Conservation (phyloP, 2,113 vertebrate genomes). For the Crotalus horridus region DNA sequence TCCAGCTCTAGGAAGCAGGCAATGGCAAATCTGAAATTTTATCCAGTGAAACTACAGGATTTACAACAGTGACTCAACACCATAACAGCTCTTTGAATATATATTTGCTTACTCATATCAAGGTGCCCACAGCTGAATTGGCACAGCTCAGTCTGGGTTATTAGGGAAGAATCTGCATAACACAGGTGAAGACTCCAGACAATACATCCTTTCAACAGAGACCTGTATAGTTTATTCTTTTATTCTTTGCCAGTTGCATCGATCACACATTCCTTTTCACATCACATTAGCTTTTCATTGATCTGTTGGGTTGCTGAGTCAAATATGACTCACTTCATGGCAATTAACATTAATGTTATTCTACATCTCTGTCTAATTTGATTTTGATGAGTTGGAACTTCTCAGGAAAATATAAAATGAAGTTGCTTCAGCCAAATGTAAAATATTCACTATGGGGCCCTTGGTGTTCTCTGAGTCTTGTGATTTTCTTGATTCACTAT, state of each 20-base stretch:
- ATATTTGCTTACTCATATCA: not conserved
- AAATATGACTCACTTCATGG: not conserved
- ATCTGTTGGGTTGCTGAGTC: not conserved
- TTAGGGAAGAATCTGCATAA: not conserved
- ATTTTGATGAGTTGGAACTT: not conserved
- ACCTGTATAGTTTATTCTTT: not conserved
- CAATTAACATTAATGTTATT: not conserved
- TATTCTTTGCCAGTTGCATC: not conserved
- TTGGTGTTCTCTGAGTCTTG: not conserved
- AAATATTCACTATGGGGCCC: not conserved
- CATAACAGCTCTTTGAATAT: not conserved
- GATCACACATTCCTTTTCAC: not conserved
- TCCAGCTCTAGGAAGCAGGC: not conserved
- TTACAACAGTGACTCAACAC: not conserved
- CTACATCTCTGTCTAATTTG: not conserved
- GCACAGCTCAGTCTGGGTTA: not conserved
- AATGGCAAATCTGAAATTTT: not conserved
- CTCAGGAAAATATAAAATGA: not conserved
- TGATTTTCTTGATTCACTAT: not conserved
- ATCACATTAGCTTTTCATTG: not conserved
- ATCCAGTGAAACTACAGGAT: not conserved
- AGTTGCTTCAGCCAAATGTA: not conserved
- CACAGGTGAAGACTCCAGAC: not conserved
- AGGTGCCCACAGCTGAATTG: not conserved
- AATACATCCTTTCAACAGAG: not conserved